Base-by-base conservation (phyloP, 2,797 vertebrate genomes). In the Labroides dimidiatus region DNA sequence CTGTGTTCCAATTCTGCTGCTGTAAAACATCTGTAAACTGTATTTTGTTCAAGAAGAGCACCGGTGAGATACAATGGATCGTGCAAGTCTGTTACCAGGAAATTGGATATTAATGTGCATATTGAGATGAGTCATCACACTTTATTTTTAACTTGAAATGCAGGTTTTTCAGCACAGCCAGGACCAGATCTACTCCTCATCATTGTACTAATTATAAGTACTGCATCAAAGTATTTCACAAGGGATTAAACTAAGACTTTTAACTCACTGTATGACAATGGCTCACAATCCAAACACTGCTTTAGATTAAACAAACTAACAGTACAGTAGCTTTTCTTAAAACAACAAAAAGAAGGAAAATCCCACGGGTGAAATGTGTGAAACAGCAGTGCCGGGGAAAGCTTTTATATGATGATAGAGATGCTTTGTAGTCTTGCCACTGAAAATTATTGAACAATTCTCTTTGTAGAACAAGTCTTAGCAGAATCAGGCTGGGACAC, bases 401-500 rank as follows among this genome's bases (percentile, higher is more conserved):
- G 27, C 42, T 67, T 69, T 78, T 14, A 60, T 19, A 37, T 43
- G 66, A 16, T 43, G 21, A 23, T 8, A 78, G 24, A 67, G 33
- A 48, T 23, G 23, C 60, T 78, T 77, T 84, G 69, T 77, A 67
- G 57, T 60, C 14, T 21, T 59, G 62, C 30, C 59, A 57, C 65
- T 56, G 73, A 42, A 76, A 76, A 72, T 74, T 10, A 57, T 58
- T 58, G 4, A 10, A 1, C 56, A 51, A 60, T 50, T 60, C 52
- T 27, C 43, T 69, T 12, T 66, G 30, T 49, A 39, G 53, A 39
- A 10, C 62, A 7, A 27, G 11, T 13, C 27, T 6, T 1, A 54
- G 51, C 12, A 15, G 48, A 43, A 69, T 67, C 68, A 59, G 44
- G 59, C 50, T 4, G 1, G 21, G 50, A n/a, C 41, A 58, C 0